Base-by-base conservation (phyloP, 1,140 invertebrate genomes). In the Drosophila lacteicornis region DNA sequence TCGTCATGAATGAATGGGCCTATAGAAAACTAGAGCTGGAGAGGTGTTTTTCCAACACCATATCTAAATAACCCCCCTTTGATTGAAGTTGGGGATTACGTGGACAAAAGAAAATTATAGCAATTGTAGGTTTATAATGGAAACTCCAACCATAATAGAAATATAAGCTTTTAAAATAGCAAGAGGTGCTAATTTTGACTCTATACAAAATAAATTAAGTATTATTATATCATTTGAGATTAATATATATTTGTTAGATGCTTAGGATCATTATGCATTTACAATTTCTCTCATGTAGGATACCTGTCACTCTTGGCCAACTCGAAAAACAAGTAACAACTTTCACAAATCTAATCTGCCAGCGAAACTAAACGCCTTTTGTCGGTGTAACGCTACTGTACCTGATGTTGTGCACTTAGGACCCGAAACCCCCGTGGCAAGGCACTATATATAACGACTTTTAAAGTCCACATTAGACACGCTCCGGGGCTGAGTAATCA, bases 401-500 rank as follows among this genome's bases (percentile, higher is more conserved):
- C 67, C 22, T 69, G 22, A 27, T 62, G 17, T 66, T 25, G 27
- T 30, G 67, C 38, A 70, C 67, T 70, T 70, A 40, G 62, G 45
- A 73, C 51, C 53, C 66, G 12, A 70, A 55, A 46, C 30, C 58
- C 65, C 36, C 17, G 15, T 5, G n/a, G 12, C 9, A 11, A 38
- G 33, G 22, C 3, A 19, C 19, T 19, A 19, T 19, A 19, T 19
- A n/a, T 25, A 57, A 49, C 47, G 47, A 38, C 30, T 53, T 50
- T 43, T 17, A 73, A 73, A 73, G 69, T 73, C 67, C 69, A 71
- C 38, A 51, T 71, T 73, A 73, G 53, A 71, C 30, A 60, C 69
- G 45, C 67, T 51, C 22, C 40, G 53, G 27, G 33, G 33, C 67
- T 73, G 67, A 60, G 49, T 70, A 70, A 73, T 73, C 69, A 73